Evolutionary conservation across 2,113 vertebrate species (phyloP), one percentile per base, ranked within the genome.

Genomic region (Gallinago media): DNA sequence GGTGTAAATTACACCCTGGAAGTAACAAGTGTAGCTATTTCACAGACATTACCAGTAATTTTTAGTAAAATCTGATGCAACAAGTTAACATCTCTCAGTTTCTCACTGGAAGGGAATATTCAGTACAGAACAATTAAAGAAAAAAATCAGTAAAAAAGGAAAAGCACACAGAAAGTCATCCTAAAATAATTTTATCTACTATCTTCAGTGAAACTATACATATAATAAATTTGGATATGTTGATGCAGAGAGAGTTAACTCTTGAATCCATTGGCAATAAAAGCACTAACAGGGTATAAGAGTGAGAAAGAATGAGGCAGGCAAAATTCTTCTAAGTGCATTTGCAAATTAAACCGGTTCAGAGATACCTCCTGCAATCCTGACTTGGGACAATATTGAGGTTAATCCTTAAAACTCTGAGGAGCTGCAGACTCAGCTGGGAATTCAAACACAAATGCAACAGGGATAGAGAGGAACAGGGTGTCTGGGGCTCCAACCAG

Each of bases 391-490:
- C 14, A 42, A 27, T 0, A 47, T 1, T 0, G 36, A n/a, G 32
- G 32, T 31, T 47, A 85, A 56, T 1, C 52, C 52, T 10, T 8
- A n/a, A 19, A 40, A 49, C 40, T 32, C 36, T 0, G 18, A 47
- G 0, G 3, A 40, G 40, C 42, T 44, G 29, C 16, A 9, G 11
- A 0, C 18, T 26, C 23, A 8, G 52, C 58, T 20, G 14, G 44
- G 72, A n/a, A 59, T 18, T 36, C 66, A 11, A 17, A 12, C 36
- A 31, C 21, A 38, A 18, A 32, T 0, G 6, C 34, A 38, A 8
- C 17, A 32, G 34, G 44, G 62, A 13, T 12, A 5, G 52, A 5
- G 52, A 23, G 2, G 20, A 42, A 9, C 2, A 1, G 52, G 22
- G 21, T 5, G 5, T 2, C 27, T 2, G 32, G 26, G 46, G 31